phyloP scores from a whole-genome alignment of 2,113 vertebrate genomes.

The Strix uralensis region DNA sequence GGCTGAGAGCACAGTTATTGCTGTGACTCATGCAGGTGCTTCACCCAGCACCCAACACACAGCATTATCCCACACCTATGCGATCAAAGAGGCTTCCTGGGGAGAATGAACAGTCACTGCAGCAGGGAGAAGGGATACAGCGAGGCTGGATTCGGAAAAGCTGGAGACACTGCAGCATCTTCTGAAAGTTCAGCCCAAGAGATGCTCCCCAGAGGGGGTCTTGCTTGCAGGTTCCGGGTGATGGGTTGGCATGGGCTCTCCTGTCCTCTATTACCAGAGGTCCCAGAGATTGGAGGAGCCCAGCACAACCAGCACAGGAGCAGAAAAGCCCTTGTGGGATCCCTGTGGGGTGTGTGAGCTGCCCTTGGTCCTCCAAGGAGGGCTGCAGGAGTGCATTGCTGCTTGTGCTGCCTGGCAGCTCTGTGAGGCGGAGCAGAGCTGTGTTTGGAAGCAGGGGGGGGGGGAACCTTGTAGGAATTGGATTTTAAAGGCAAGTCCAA shows the following conservation, averaged over 20 bases:
- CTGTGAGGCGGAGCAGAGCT: fast-evolving
- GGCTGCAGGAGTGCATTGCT: fast-evolving
- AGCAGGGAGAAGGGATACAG: background rate
- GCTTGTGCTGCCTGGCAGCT: background rate
- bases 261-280: background rate
- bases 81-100: fast-evolving
- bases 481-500: background rate
- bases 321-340: background rate
- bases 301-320: fast-evolving
- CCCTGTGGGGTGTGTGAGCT: background rate
- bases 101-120: background rate
- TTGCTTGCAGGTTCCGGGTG: background rate
- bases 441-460: background rate
- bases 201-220: background rate
- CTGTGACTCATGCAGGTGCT: background rate
- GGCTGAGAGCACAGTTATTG: background rate
- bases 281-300: background rate
- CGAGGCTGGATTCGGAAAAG: background rate
- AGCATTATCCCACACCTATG: fast-evolving
- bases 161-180: background rate
- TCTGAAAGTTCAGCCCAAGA: background rate
- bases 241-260: background rate
- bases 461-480: background rate
- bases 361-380: background rate
- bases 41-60: background rate